phyloP scores from a whole-genome alignment of 2,113 vertebrate species.

The Planiliza haematocheilus region DNA sequence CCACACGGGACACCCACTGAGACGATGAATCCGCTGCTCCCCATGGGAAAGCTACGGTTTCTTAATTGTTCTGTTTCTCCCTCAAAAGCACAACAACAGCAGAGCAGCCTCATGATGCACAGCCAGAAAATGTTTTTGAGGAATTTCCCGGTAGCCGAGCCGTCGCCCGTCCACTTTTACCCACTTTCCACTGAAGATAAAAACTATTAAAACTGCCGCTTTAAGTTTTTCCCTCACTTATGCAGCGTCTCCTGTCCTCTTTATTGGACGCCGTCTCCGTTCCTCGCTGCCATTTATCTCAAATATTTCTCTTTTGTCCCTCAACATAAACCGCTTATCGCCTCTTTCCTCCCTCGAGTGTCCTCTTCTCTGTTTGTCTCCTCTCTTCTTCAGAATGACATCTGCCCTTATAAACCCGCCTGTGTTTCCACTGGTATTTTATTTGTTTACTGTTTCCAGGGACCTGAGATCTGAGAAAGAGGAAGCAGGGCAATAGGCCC shows the following conservation, averaged over 20 bases:
- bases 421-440: conserved; percentile 66
- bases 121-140: conserved; percentile 15
- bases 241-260: conserved; percentile 16
- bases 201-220: background rate
- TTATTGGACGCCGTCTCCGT: conserved; percentile 36
- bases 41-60: conserved; percentile 56
- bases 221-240: too few relatives aligned
- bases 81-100: background rate
- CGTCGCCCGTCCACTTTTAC: background rate
- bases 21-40: conserved; percentile 32
- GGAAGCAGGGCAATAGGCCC: background rate
- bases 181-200: background rate
- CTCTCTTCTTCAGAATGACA: conserved; percentile 50
- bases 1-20: conserved; percentile 69
- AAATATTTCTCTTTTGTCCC: conserved; percentile 34
- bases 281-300: conserved; percentile 34
- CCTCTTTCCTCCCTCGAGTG: conserved; percentile 24
- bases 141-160: background rate
- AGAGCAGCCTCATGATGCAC: background rate
- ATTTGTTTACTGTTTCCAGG: conserved; percentile 67
- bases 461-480: conserved; percentile 48
- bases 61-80: conserved; percentile 34
- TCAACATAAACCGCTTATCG: conserved; percentile 43
- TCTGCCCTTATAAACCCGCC: conserved; percentile 62
- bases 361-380: conserved; percentile 39